These are phyloP conservation scores for Halichoerus grypus DNA, from an alignment of 2,113 vertebrate genomes.

Conservation along the genomic window DNA sequence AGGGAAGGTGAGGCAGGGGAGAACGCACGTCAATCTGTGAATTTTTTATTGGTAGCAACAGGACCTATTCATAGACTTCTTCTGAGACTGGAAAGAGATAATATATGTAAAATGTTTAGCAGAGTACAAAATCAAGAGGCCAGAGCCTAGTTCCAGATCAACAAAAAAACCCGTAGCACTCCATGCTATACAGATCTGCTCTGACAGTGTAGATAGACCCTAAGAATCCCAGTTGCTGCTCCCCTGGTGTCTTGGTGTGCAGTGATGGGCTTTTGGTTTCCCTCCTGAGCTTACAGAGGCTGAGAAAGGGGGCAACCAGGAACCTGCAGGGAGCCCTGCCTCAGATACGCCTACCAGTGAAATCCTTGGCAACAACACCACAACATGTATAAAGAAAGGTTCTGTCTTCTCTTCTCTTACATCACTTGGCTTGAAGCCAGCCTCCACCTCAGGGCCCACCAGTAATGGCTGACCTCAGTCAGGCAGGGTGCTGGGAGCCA, in stretches of 20 bases:
- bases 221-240: background rate
- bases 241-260: background rate
- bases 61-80: background rate
- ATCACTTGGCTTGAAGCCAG: background rate
- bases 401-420: background rate
- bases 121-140: slow-evolving; percentile 16
- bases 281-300: slow-evolving; percentile 7
- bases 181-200: background rate
- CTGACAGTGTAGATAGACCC: background rate
- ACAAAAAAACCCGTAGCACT: background rate
- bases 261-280: background rate
- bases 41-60: background rate
- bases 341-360: background rate
- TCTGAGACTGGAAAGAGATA: slow-evolving; percentile 20
- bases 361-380: background rate
- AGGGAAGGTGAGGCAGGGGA: background rate
- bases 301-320: background rate
- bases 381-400: slow-evolving; percentile 1
- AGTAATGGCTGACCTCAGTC: background rate
- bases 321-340: background rate
- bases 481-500: background rate
- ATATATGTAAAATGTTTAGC: background rate
- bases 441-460: background rate
- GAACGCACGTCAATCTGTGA: background rate
- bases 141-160: background rate